A percentile compares a stretch with the other conserved stretches of the same genome.
Conservation (phyloP, 2,797 vertebrate species). For the Lacerta bilineata region DNA sequence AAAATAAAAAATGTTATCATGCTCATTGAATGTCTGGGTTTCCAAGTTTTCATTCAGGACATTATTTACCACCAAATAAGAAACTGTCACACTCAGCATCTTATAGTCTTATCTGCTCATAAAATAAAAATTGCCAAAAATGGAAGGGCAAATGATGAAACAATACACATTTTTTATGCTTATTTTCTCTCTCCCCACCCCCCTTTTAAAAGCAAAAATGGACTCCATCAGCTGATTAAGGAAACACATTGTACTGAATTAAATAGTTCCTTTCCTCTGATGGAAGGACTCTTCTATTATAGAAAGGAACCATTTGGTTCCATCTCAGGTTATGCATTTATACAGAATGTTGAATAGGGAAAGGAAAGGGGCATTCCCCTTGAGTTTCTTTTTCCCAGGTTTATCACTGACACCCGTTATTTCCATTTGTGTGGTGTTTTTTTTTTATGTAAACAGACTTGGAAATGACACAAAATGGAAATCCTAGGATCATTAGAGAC, state of each 20-base stretch:
- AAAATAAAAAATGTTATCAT: not conserved
- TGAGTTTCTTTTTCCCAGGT: constrained; percentile 4
- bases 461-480: constrained; percentile 4
- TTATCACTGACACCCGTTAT: not conserved
- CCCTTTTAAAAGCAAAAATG: not conserved
- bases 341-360: not conserved
- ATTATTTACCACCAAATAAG: not conserved
- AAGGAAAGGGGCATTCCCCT: constrained; percentile 14
- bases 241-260: not conserved
- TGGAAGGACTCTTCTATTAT: not conserved
- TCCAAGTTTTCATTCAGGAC: not conserved
- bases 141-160: not conserved
- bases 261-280: not conserved
- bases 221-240: not conserved
- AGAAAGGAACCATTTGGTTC: not conserved
- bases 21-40: not conserved
- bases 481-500: constrained; percentile 1
- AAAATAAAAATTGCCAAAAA: not conserved
- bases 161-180: not conserved
- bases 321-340: not conserved
- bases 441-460: constrained; percentile 25
- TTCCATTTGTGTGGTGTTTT: not conserved
- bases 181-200: no score
- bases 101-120: not conserved
- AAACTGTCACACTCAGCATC: not conserved